Evolutionary conservation across 2,888 invertebrate species (phyloP).

Genomic region (Glaucopsyche alexis): DNA sequence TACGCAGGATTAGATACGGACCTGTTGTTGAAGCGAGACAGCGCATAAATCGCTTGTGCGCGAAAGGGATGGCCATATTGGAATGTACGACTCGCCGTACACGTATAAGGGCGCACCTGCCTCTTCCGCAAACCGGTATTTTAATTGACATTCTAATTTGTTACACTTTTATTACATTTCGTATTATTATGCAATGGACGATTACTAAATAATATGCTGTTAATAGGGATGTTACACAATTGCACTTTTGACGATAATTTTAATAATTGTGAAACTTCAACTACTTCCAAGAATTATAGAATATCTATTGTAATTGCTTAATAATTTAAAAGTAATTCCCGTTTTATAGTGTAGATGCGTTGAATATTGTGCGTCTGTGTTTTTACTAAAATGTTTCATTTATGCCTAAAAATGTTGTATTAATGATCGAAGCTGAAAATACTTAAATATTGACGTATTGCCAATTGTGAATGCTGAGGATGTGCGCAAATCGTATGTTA

Average conservation of each 20-base stretch:
- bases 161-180: conserved; percentile 7
- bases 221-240: conserved; percentile 10
- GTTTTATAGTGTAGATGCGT: background rate
- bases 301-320: background rate
- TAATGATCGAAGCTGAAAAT: no score
- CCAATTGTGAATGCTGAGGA: no score
- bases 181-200: background rate
- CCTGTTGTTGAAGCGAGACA: conserved; percentile 6
- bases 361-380: background rate
- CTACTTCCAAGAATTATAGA: background rate
- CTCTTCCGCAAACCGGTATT: conserved; percentile 30
- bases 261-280: conserved; percentile 2
- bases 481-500: no score
- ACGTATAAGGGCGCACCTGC: conserved; percentile 35
- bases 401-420: no score
- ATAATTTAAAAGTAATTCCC: background rate
- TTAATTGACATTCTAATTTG: conserved; percentile 28
- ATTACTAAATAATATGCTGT: background rate
- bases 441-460: no score
- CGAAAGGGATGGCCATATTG: conserved; percentile 27
- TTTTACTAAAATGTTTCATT: background rate
- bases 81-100: conserved; percentile 34
- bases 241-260: conserved; percentile 5
- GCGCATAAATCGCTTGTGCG: background rate
- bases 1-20: conserved; percentile 19